Evolutionary conservation across 2,888 invertebrate genomes (phyloP).

Genomic region (Cephus pulcher): DNA sequence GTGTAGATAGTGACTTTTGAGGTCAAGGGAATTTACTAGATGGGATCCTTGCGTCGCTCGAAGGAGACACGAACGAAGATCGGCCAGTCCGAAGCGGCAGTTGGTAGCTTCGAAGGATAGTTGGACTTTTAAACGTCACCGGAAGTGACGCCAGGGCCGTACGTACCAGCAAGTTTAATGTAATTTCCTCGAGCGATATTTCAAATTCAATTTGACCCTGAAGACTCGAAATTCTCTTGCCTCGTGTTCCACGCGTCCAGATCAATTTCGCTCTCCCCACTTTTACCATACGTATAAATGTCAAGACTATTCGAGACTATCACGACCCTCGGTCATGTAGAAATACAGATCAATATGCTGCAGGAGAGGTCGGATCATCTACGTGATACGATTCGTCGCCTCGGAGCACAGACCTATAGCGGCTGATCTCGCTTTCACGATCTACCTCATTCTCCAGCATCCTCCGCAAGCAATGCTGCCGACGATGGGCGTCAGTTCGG

Average conservation of each 20-base stretch:
- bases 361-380: not conserved
- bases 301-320: not conserved
- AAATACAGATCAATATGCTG: too few species aligned
- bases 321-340: too few species aligned
- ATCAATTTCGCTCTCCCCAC: not conserved
- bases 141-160: not conserved
- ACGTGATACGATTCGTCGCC: not conserved
- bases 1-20: constrained; percentile 45
- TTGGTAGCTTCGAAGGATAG: not conserved
- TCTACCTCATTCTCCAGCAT: not conserved
- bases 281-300: not conserved
- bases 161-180: not conserved
- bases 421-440: not conserved
- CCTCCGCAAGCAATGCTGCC: not conserved
- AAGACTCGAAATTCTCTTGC: not conserved
- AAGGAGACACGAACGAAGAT: not conserved
- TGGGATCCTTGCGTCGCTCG: not conserved
- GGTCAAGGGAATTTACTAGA: constrained; percentile 50
- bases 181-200: not conserved
- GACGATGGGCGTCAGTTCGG: constrained; percentile 13
- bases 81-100: not conserved
- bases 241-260: not conserved
- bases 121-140: constrained; percentile 1
- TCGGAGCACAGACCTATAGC: not conserved
- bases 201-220: not conserved